Evolutionary conservation across 2,888 invertebrate genomes (phyloP), one percentile per base, ranked within the genome.

Genomic region (Drosophila recens): DNA sequence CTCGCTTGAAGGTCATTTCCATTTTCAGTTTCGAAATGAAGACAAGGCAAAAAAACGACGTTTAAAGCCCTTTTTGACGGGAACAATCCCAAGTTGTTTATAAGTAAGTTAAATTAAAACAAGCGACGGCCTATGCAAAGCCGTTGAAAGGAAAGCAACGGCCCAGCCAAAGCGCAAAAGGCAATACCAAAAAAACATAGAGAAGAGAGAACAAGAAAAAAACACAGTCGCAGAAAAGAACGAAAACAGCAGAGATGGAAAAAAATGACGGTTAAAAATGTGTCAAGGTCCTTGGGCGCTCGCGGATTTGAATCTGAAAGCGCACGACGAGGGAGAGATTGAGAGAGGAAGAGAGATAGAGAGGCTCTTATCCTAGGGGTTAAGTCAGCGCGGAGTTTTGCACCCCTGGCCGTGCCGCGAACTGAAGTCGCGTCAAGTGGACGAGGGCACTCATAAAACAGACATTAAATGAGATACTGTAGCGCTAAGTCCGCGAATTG

Each of bases 31-130:
- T 67, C 64, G 68, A 62, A 13, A 10, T 13, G 5, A 23, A 38
- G 27, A 42, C 34, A 58, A 46, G 30, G 38, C 52, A 27, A 30
- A 43, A 45, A 30, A 43, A 17, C 20, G 49, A 42, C 70, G 61
- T 74, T 88, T 86, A 86, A 82, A 77, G 72, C 66, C 66, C 57
- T 64, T 67, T 68, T 68, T 75, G 79, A 69, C 75, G 65, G 65
- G 59, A 68, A 64, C 80, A 82, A 82, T 72, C 71, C 71, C 80
- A 77, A 77, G 85, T 61, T 75, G 66, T 67, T 67, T 70, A 70
- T 70, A 77, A 68, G 76, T 65, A 79, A 79, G 75, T 75, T 79
- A 82, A 88, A 86, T 86, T 86, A 88, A 83, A 80, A 83, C 78
- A 80, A 83, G 70, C 83, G 57, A 61, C 70, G 54, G 49, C 67